Evolutionary conservation across 2,113 vertebrate genomes (phyloP), one percentile per base, ranked within the genome.

Genomic region (Apteryx mantelli): DNA sequence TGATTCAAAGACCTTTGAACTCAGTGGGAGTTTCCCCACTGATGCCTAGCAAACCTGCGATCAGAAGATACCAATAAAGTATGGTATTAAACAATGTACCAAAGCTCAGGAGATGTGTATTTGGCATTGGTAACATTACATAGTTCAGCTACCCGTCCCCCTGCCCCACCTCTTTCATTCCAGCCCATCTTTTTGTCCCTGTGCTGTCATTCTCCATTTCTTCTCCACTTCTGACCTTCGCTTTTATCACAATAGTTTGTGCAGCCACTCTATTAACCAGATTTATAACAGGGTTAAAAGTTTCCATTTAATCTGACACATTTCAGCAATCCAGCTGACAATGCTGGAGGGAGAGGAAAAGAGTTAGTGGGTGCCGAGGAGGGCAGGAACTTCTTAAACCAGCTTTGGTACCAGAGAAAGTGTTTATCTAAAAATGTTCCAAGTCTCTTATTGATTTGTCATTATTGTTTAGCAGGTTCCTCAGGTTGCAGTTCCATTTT

Each of bases 401-500:
- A 86, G 79, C 63, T 89, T 96, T 94, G 91, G 82, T 89, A 95
- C 56, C 40, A 52, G 66, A 40, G 70, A 91, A 91, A 44, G 13
- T 44, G 5, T 93, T 95, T 91, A 88, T 94, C 75, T 82, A 63
- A 91, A 91, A 96, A 66, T 75, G 93, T 93, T 78, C 78, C 69
- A 84, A 95, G 63, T 73, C 52, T 81, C 36, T 95, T 53, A 89
- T 69, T 96, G 89, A 91, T 95, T 95, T 95, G 63, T 88, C 63
- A 44, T 85, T 85, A 92, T 58, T 0, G 2, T 85, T 96, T 61
- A 91, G 65, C 74, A 92, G 66, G 89, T 85, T 96, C 84, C 84
- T 85, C 84, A 96, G 81, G 48, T 15, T 95, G 78, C 87, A 93
- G 81, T 68, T 91, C 73, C 52, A 93, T 87, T 96, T 96, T 91